Conservation (phyloP, 1,140 invertebrate genomes). For the Plectrocnemia conspersa region DNA sequence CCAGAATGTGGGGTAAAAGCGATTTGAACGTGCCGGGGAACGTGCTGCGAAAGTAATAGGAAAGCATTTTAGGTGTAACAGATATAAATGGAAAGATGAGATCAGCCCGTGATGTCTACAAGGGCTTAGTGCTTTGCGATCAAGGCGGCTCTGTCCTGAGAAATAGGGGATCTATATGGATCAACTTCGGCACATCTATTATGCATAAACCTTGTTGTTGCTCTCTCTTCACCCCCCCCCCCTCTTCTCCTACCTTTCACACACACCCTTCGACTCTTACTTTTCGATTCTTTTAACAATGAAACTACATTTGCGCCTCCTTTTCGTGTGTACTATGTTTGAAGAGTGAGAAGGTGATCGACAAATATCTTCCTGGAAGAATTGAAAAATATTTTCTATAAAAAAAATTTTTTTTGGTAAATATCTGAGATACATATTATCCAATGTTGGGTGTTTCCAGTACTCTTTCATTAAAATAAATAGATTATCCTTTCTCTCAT, state of each 20-base stretch:
- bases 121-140: conserved; percentile 9
- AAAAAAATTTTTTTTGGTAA: no score
- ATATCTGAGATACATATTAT: no score
- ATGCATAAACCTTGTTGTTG: conserved; percentile 2
- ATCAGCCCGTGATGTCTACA: conserved; percentile 11
- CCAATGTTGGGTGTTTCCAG: no score
- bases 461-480: no score
- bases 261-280: not conserved
- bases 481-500: no score
- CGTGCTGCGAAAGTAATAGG: conserved; percentile 26
- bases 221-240: no score
- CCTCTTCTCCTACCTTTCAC: no score
- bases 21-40: conserved; percentile 9
- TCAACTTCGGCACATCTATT: conserved; percentile 16
- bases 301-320: no score
- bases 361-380: no score
- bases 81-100: conserved; percentile 32
- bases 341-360: no score
- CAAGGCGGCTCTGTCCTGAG: not conserved
- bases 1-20: conserved; percentile 1
- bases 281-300: not conserved
- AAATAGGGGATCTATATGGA: conserved; percentile 12
- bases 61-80: conserved; percentile 27
- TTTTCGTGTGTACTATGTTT: no score
- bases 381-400: no score